A percentile compares a stretch with the other conserved stretches of the same genome.
These are phyloP conservation scores for Ptychodera flava DNA, from an alignment of 35 echinoderm and acorn worm species.

Conservation along the genomic window DNA sequence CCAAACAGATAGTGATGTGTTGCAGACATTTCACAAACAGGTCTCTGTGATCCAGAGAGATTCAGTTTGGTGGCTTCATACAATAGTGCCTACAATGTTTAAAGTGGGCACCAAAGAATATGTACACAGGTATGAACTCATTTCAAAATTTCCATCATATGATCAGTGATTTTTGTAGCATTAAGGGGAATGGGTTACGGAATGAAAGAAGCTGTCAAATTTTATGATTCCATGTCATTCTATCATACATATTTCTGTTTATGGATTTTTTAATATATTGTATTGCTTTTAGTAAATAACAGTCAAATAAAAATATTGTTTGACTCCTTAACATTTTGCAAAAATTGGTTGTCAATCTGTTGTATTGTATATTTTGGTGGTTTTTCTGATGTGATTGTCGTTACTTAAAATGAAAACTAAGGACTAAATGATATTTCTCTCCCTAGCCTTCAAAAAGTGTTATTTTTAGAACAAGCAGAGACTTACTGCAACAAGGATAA, in stretches of 20 bases:
- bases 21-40: constrained; percentile 70
- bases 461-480: constrained; percentile 62
- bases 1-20: constrained; percentile 60
- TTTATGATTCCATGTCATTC: no score
- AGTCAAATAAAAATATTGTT: no score
- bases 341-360: no score
- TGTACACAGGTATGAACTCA: background rate
- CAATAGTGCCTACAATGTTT: constrained; percentile 83
- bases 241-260: no score
- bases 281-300: no score
- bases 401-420: background rate
- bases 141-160: background rate
- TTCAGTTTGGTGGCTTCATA: constrained; percentile 92
- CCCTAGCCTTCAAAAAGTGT: constrained; percentile 67
- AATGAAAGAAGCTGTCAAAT: no score
- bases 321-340: no score
- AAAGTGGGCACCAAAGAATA: background rate
- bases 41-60: constrained; percentile 82
- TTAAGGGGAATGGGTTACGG: no score
- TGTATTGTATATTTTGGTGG: background rate
- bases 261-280: no score
- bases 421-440: background rate
- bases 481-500: constrained; percentile 87
- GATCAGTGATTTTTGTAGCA: no score
- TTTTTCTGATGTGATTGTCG: background rate